phyloP scores from a whole-genome alignment of 2,888 invertebrate species.

The Stramonita haemastoma region DNA sequence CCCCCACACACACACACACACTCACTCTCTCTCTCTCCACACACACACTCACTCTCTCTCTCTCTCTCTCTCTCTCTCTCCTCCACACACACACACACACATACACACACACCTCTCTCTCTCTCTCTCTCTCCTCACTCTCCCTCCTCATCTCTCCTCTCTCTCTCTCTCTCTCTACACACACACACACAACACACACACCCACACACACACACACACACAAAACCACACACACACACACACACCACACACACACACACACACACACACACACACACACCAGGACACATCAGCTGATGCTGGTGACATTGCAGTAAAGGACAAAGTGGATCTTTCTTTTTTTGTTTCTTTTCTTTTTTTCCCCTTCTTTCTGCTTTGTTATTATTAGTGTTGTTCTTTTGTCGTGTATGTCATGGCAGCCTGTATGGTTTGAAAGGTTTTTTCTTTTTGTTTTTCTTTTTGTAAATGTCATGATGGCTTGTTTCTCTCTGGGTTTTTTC shows the following conservation, averaged over 20 bases:
- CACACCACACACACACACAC: no score
- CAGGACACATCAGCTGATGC: no score
- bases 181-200: no score
- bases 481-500: background rate
- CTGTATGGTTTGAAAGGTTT: background rate
- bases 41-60: background rate
- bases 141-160: background rate
- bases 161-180: background rate
- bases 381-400: background rate
- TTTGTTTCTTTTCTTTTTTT: no score
- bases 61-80: background rate
- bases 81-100: background rate
- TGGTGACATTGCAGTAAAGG: no score
- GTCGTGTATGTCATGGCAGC: background rate
- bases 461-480: background rate
- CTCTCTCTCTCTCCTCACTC: background rate
- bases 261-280: no score
- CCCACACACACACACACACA: no score
- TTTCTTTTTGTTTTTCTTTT: background rate
- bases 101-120: background rate
- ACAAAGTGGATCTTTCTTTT: no score
- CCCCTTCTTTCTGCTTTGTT: no score
- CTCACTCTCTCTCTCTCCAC: no score
- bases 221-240: no score
- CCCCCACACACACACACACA: no score